Percentiles rank a stretch among this genome's conserved stretches.
These are phyloP conservation scores for Entelurus aequoreus DNA, from an alignment of 2,113 vertebrate genomes.

Conservation along the genomic window DNA sequence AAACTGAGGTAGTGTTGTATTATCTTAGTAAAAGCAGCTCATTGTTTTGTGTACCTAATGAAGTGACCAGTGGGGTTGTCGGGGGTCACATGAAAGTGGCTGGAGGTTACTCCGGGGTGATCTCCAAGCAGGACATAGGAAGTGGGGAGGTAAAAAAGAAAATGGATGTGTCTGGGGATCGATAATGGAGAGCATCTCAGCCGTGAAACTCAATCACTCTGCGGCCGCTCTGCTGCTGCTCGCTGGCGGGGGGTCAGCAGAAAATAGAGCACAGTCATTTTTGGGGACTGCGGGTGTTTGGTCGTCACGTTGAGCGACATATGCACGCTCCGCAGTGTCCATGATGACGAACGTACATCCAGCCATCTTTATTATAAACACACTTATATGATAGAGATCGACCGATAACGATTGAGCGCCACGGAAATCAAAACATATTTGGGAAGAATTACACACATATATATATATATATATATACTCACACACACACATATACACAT, in stretches of 20 bases:
- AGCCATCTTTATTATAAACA: too few species aligned
- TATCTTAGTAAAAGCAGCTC: too few species aligned
- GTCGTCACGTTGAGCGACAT: slow-evolving; percentile 10
- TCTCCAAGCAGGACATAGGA: slow-evolving; percentile 60
- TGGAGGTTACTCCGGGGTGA: slow-evolving; percentile 17
- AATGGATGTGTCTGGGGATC: slow-evolving; percentile 60
- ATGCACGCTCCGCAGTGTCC: too few species aligned
- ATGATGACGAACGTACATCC: too few species aligned
- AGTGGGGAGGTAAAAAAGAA: slow-evolving; percentile 36
- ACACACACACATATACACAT: too few species aligned
- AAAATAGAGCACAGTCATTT: neutral
- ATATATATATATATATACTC: too few species aligned
- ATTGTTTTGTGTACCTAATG: neutral
- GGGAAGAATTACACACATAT: too few species aligned
- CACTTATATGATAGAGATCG: too few species aligned
- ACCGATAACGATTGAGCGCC: too few species aligned
- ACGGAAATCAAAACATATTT: too few species aligned
- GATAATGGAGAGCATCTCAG: slow-evolving; percentile 52
- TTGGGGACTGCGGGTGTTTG: slow-evolving; percentile 14
- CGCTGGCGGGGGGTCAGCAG: slow-evolving; percentile 10
- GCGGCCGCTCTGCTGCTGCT: slow-evolving; percentile 22
- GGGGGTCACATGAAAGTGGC: slow-evolving; percentile 12
- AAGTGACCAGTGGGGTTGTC: neutral
- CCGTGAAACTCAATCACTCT: slow-evolving; percentile 54
- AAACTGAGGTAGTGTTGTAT: too few species aligned